Conservation (phyloP, 2,113 vertebrate species). For the Gallinago jamesoni region DNA sequence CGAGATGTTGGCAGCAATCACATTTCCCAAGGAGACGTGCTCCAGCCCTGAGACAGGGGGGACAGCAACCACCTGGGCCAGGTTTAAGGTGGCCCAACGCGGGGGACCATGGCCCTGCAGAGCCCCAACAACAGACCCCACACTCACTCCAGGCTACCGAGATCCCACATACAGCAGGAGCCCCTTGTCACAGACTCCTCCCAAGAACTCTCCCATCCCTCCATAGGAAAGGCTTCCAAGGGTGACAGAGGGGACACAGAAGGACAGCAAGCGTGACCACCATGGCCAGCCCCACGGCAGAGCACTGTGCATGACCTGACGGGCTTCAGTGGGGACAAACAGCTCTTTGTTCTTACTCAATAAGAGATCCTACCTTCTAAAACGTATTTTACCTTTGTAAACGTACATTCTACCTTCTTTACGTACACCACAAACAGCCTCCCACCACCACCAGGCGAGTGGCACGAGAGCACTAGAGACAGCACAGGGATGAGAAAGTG, state of each 20-base stretch:
- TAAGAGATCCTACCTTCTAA: too few relatives aligned
- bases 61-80: background rate
- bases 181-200: background rate
- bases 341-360: too few relatives aligned
- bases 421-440: too few relatives aligned
- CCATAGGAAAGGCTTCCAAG: background rate
- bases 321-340: accelerated
- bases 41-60: accelerated
- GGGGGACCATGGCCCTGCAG: accelerated
- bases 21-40: accelerated
- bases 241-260: accelerated
- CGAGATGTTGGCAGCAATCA: background rate
- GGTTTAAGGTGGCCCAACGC: accelerated
- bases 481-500: background rate
- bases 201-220: background rate
- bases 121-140: background rate
- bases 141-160: accelerated
- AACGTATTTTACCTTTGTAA: too few relatives aligned
- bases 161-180: accelerated
- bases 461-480: background rate
- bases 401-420: too few relatives aligned
- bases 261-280: accelerated
- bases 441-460: background rate
- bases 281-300: accelerated
- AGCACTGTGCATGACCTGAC: accelerated